Evolutionary conservation across 2,113 vertebrate genomes (phyloP), one percentile per base, ranked within the genome.

Genomic region (Rissa tridactyla): DNA sequence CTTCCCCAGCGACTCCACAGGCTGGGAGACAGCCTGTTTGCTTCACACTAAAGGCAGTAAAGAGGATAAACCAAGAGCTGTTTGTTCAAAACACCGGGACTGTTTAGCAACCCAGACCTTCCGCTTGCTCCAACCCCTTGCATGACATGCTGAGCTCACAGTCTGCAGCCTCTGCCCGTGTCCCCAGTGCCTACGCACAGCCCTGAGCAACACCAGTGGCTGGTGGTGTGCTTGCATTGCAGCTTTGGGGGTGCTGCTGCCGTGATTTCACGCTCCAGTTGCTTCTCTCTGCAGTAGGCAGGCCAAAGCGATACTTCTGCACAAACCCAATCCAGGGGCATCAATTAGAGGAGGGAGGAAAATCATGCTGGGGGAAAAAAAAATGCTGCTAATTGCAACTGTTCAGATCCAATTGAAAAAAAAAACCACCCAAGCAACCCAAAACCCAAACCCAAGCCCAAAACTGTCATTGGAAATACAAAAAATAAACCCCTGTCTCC

Each of bases 41-140:
- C 82, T 89, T 55, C 86, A 13, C 34, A 1, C 64, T 12, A 4
- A 34, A 40, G 36, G 61, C 34, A 57, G 49, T n/a, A 55, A 57
- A 29, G 72, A 76, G 49, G 60, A 38, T 86, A 46, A 85, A 91
- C 27, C 0, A 14, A 47, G 30, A 46, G 23, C 69, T n/a, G 34
- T 38, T 83, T 40, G 75, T 69, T 71, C 76, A 86, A 95, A 92
- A 82, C 78, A 27, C 57, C 0, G 3, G 73, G 73, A 30, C 40
- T 78, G 58, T 86, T 95, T 71, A 92, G 82, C 95, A 92, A 49
- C 52, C 30, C 79, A 68, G 66, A 27, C 46, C 26, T 95, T 40
- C 75, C 7, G 13, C 66, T 73, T 8, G 0, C 72, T 91, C 80
- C 80, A 32, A 4, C 75, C 90, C 13, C 69, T 61, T 44, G 40